Evolutionary conservation across 2,888 invertebrate genomes (phyloP).

Genomic region (Oscheius sp.): DNA sequence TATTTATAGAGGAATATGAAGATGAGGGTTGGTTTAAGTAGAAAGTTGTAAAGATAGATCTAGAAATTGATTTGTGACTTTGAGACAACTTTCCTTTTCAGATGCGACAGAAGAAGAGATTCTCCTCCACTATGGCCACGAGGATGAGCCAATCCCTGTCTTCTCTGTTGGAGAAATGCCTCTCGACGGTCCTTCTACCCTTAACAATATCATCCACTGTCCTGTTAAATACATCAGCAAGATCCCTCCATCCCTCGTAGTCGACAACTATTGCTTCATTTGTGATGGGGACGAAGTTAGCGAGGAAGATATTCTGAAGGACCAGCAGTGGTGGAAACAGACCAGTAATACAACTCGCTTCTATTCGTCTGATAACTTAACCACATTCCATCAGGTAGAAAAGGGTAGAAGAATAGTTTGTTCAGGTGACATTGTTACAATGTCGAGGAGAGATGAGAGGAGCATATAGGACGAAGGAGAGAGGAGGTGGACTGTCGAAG

Average conservation of each 20-base stretch:
- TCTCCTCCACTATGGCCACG: constrained; percentile 42
- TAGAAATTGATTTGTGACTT: neutral
- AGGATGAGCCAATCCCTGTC: constrained; percentile 43
- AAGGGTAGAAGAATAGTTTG: neutral
- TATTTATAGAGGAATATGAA: constrained; percentile 17
- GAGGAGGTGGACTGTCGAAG: constrained; percentile 44
- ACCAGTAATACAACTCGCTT: constrained; percentile 61
- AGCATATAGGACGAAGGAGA: constrained; percentile 46
- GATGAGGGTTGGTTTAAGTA: constrained; percentile 17
- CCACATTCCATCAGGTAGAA: constrained; percentile 51
- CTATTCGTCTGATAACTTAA: constrained; percentile 61
- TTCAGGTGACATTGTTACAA: constrained; percentile 54
- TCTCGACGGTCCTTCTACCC: constrained; percentile 54
- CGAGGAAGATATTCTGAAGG: constrained; percentile 32
- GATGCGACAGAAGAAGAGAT: constrained; percentile 33
- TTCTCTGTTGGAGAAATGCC: constrained; percentile 56
- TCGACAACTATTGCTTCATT: constrained; percentile 63
- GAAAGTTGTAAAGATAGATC: neutral
- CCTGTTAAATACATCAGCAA: constrained; percentile 60
- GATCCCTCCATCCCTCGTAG: constrained; percentile 56
- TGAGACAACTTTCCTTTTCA: neutral
- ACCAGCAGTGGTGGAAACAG: constrained; percentile 64
- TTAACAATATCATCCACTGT: constrained; percentile 56
- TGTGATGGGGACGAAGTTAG: constrained; percentile 53
- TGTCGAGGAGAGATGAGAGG: constrained; percentile 54